Percentiles rank a stretch among this genome's conserved stretches.
phyloP scores from a whole-genome alignment of 1,140 invertebrate genomes.

The Bombus picipes region DNA sequence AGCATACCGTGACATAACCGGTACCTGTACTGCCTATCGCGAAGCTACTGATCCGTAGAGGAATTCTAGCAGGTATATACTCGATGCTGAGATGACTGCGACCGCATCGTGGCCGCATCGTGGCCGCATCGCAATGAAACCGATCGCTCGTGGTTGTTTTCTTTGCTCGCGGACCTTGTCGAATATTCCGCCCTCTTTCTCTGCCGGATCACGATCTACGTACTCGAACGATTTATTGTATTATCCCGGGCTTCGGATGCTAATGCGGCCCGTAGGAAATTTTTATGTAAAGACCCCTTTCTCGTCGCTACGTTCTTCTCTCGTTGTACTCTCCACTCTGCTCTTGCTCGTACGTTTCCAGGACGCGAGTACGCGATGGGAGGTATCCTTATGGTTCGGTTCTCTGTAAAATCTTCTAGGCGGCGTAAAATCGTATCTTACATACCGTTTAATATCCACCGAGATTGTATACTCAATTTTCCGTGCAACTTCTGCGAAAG shows the following conservation, averaged over 20 bases:
- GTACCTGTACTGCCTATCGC: constrained; percentile 64
- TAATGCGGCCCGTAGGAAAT: constrained; percentile 52
- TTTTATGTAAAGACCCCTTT: constrained; percentile 46
- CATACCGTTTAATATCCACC: neutral
- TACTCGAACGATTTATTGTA: constrained; percentile 53
- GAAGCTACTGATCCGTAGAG: constrained; percentile 67
- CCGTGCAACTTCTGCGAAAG: neutral
- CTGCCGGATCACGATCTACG: constrained; percentile 43
- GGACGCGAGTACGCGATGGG: neutral
- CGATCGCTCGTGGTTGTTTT: constrained; percentile 47
- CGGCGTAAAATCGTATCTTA: neutral
- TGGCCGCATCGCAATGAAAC: constrained; percentile 46
- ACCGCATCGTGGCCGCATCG: constrained; percentile 27
- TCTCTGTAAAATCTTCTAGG: neutral
- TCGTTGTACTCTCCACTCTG: neutral
- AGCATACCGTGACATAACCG: constrained; percentile 66
- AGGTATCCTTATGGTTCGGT: neutral
- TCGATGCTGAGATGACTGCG: constrained; percentile 54
- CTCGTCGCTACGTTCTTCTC: neutral
- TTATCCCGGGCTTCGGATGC: constrained; percentile 52
- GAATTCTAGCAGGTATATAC: constrained; percentile 61
- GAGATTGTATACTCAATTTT: constrained; percentile 19
- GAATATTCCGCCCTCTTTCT: constrained; percentile 43
- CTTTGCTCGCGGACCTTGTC: constrained; percentile 58
- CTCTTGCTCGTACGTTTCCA: constrained; percentile 10